These are phyloP conservation scores for Acipenser ruthenus DNA, from an alignment of 2,797 vertebrate species.

Conservation along the genomic window DNA sequence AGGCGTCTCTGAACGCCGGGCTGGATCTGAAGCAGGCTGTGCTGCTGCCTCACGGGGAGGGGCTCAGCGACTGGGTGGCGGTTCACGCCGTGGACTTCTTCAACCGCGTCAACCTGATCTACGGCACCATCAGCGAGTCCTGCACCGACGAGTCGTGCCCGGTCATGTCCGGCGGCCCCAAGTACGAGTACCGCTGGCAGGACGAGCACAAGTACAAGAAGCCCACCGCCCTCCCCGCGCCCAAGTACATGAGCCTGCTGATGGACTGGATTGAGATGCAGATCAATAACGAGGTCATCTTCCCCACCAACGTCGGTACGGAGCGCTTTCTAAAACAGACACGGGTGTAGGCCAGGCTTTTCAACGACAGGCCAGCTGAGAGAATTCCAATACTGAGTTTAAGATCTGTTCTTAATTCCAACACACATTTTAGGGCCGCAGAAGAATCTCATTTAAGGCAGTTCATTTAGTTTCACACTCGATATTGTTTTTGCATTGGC, in stretches of 20 bases:
- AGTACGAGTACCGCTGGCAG: constrained; percentile 94
- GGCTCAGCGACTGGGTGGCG: constrained; percentile 89
- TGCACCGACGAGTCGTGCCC: constrained; percentile 87
- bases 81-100: constrained; percentile 97
- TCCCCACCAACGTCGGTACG: constrained; percentile 88
- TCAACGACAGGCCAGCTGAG: no score
- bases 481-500: no score
- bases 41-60: constrained; percentile 79
- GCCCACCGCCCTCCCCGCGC: constrained; percentile 79
- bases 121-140: constrained; percentile 87
- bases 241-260: constrained; percentile 89
- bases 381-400: no score
- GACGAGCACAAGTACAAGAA: constrained; percentile 81
- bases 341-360: no score
- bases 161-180: constrained; percentile 84
- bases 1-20: constrained; percentile 85
- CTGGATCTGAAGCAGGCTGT: constrained; percentile 86
- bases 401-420: no score
- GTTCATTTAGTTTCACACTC: no score
- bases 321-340: no score
- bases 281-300: constrained; percentile 91
- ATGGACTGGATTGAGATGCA: constrained; percentile 97
- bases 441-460: no score
- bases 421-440: no score
- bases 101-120: constrained; percentile 95